Conservation (phyloP, 2,888 invertebrate species). For the Heliconius charithonia region DNA sequence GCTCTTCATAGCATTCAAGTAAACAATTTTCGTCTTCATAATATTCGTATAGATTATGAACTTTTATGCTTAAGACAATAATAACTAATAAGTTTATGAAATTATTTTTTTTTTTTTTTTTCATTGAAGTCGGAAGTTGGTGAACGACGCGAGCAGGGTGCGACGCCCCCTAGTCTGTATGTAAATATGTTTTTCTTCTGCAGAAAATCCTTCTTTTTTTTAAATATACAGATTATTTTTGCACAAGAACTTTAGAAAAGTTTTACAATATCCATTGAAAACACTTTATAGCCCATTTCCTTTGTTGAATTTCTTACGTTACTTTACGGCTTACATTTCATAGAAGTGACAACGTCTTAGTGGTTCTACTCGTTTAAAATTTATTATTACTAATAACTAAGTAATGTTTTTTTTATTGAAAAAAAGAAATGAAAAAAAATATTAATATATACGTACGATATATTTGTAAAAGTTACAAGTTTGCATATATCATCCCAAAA, state of each 20-base stretch:
- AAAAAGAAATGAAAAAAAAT: background rate
- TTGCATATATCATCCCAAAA: background rate
- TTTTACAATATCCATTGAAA: background rate
- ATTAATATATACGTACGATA: background rate
- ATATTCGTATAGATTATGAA: too few relatives aligned
- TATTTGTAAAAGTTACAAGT: background rate
- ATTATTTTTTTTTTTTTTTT: too few relatives aligned
- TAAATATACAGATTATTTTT: background rate
- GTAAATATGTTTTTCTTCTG: background rate
- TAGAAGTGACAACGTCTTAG: background rate
- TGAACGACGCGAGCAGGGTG: too few relatives aligned
- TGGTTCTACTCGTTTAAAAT: background rate
- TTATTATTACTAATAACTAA: background rate
- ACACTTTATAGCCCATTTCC: background rate
- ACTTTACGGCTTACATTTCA: background rate
- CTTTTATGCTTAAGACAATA: too few relatives aligned
- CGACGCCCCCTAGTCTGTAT: too few relatives aligned
- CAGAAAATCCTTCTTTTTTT: background rate
- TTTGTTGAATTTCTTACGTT: background rate
- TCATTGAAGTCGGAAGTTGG: too few relatives aligned
- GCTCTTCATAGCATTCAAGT: too few relatives aligned
- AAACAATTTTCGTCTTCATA: too few relatives aligned
- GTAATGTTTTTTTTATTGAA: background rate
- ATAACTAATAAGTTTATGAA: too few relatives aligned
- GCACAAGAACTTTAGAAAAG: background rate